A percentile compares a stretch with the other conserved stretches of the same genome.
Evolutionary conservation across 2,797 vertebrate genomes (phyloP).

Genomic region (Darevskia mixta): DNA sequence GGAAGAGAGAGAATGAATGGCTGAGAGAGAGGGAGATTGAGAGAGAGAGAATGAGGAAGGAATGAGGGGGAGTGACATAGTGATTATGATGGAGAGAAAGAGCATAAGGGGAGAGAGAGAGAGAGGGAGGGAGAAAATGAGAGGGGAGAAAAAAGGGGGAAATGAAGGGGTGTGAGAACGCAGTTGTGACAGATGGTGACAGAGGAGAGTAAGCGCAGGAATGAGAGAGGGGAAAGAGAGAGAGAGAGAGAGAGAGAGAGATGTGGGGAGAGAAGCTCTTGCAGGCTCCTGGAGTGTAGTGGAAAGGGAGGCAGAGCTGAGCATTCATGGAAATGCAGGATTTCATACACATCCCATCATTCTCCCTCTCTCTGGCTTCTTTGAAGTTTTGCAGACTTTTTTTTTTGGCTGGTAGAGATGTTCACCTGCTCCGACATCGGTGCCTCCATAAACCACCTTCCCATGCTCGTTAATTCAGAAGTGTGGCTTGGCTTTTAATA

Average conservation of each 20-base stretch:
- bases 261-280: slow-evolving; percentile 19
- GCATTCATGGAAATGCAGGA: not conserved
- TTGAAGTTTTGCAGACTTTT: slow-evolving; percentile 29
- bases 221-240: slow-evolving; percentile 27
- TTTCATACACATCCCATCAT: not conserved
- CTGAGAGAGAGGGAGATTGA: not conserved
- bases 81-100: slow-evolving; percentile 49
- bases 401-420: not conserved
- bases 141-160: slow-evolving; percentile 18
- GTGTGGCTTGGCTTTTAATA: slow-evolving; percentile 16
- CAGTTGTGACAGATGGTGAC: slow-evolving; percentile 47
- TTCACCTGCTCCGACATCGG: not conserved
- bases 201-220: slow-evolving; percentile 33
- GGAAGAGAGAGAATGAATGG: slow-evolving; percentile 39
- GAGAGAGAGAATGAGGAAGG: slow-evolving; percentile 4
- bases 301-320: not conserved
- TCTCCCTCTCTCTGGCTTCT: not conserved
- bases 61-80: slow-evolving; percentile 42
- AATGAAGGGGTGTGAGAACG: slow-evolving; percentile 50
- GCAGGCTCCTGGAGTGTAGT: slow-evolving; percentile 17
- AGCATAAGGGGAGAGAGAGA: slow-evolving; percentile 14
- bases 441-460: not conserved
- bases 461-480: not conserved
- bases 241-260: slow-evolving; percentile 34
- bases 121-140: slow-evolving; percentile 27